These are phyloP conservation scores for Mus spicilegus DNA, from an alignment of 2,113 vertebrate species.

Conservation along the genomic window DNA sequence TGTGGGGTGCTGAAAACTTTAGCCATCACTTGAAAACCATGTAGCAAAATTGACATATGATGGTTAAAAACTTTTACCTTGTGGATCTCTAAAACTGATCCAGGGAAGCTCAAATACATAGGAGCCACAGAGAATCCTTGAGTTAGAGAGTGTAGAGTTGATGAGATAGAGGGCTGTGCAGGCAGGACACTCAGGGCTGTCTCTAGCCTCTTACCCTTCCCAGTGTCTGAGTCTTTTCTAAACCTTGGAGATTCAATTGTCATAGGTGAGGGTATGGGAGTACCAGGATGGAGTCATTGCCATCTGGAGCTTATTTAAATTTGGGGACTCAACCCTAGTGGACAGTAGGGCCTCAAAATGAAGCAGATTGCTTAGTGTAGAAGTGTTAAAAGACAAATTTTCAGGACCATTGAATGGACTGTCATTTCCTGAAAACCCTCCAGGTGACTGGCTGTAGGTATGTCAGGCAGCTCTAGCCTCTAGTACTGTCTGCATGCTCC, in stretches of 20 bases:
- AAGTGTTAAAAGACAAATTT: neutral
- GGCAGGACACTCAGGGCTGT: neutral
- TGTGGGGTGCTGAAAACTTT: neutral
- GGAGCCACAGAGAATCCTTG: neutral
- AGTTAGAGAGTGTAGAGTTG: neutral
- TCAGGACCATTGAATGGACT: neutral
- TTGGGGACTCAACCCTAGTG: neutral
- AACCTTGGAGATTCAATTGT: neutral
- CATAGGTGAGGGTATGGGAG: too few relatives aligned
- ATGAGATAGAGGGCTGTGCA: rapidly evolving
- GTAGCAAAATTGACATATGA: neutral
- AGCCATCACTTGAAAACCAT: neutral
- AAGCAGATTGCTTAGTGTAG: neutral
- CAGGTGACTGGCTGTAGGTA: neutral
- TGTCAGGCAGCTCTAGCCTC: neutral
- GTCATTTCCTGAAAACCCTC: neutral
- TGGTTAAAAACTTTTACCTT: neutral
- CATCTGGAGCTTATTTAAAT: neutral
- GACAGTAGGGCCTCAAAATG: neutral
- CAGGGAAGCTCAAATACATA: neutral
- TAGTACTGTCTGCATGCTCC: rapidly evolving
- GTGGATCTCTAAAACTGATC: neutral
- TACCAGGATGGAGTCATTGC: neutral
- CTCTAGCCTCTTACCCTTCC: neutral
- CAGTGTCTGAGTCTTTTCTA: neutral